phyloP scores from a whole-genome alignment of 2,113 vertebrate genomes.

The Alces alces region DNA sequence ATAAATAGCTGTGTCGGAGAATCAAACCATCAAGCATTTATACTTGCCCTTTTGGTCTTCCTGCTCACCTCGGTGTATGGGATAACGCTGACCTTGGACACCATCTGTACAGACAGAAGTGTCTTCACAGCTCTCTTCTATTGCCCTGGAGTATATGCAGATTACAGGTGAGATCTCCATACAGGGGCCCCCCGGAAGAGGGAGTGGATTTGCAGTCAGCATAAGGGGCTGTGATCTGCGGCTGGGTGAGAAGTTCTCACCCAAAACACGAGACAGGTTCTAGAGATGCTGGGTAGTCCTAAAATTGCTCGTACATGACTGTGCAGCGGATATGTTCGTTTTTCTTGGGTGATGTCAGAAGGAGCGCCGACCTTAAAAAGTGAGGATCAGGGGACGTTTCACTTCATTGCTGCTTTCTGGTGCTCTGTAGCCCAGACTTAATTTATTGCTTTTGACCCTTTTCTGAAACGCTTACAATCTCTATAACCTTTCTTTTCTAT shows the following conservation, averaged over 20 bases:
- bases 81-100: slow-evolving; percentile 89
- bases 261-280: background rate
- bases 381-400: background rate
- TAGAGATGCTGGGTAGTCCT: background rate
- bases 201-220: background rate
- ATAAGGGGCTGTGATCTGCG: background rate
- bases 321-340: background rate
- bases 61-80: slow-evolving; percentile 92
- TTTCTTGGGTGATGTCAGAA: background rate
- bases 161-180: slow-evolving; percentile 89
- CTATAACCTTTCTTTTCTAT: slow-evolving; percentile 31
- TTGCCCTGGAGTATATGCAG: slow-evolving; percentile 92
- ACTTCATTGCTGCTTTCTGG: background rate
- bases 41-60: slow-evolving; percentile 92
- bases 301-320: background rate
- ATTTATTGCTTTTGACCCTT: background rate
- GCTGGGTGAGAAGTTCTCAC: background rate
- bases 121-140: slow-evolving; percentile 89
- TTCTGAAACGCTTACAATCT: background rate
- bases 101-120: slow-evolving; percentile 86
- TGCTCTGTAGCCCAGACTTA: background rate
- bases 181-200: background rate
- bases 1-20: slow-evolving; percentile 98
- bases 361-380: background rate
- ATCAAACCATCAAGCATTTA: slow-evolving; percentile 93